phyloP scores from a whole-genome alignment of 2,888 invertebrate species.

The Psylliodes chrysocephalus region DNA sequence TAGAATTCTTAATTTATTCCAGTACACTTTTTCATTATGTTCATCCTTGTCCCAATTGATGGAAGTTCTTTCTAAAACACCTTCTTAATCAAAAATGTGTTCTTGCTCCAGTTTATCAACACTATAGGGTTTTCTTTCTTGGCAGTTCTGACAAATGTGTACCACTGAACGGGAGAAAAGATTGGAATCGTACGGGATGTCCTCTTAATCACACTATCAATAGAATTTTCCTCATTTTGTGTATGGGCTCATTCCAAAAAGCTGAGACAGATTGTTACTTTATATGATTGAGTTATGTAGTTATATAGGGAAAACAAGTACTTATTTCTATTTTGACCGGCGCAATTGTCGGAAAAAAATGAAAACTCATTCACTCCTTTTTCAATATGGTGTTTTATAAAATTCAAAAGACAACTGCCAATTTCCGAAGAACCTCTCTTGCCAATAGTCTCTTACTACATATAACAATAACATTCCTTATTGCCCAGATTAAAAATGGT shows the following conservation, averaged over 20 bases:
- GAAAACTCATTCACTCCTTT: slow-evolving; percentile 4
- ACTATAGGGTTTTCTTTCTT: slow-evolving; percentile 28
- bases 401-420: slow-evolving; percentile 28
- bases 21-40: slow-evolving; percentile 23
- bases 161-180: slow-evolving; percentile 35
- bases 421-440: slow-evolving; percentile 39
- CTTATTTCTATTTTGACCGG: slow-evolving; percentile 35
- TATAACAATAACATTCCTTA: slow-evolving; percentile 33
- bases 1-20: slow-evolving; percentile 23
- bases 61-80: slow-evolving; percentile 16
- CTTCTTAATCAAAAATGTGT: slow-evolving; percentile 25
- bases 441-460: slow-evolving; percentile 38
- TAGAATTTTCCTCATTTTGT: slow-evolving; percentile 29
- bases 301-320: slow-evolving; percentile 31
- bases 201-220: slow-evolving; percentile 33
- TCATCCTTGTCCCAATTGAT: slow-evolving; percentile 34
- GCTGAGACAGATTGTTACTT: slow-evolving; percentile 27
- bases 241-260: slow-evolving; percentile 33
- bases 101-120: slow-evolving; percentile 27
- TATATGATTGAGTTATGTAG: slow-evolving; percentile 26
- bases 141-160: slow-evolving; percentile 25
- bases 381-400: neutral
- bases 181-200: slow-evolving; percentile 19
- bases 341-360: slow-evolving; percentile 35
- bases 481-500: slow-evolving; percentile 30